phyloP scores from a whole-genome alignment of 2,797 vertebrate genomes.

The Thamnophis elegans region DNA sequence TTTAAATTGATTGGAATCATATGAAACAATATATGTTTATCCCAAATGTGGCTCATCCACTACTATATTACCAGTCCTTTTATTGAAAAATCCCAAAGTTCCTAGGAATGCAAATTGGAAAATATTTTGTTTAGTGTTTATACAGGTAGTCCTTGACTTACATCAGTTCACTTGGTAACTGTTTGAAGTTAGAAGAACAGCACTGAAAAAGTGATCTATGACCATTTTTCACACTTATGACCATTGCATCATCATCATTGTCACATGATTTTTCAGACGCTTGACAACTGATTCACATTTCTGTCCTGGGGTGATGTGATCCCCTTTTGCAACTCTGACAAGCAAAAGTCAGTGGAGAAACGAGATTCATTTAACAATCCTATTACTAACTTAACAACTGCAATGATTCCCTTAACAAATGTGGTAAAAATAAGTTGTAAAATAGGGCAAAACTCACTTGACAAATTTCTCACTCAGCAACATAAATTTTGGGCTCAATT shows the following conservation, averaged over 20 bases:
- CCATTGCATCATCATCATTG: not conserved
- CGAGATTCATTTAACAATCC: not conserved
- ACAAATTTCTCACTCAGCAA: not conserved
- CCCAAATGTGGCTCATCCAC: not conserved
- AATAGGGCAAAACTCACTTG: not conserved
- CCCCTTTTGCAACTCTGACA: not conserved
- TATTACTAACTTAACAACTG: not conserved
- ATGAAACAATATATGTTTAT: not conserved
- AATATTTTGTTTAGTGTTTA: not conserved
- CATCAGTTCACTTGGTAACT: not conserved
- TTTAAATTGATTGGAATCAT: not conserved
- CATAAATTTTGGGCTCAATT: not conserved
- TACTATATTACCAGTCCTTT: not conserved
- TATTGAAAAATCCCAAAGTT: not conserved
- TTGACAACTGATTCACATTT: not conserved
- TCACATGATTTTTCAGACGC: not conserved
- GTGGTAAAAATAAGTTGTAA: not conserved
- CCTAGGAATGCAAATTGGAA: not conserved
- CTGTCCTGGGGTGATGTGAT: not conserved
- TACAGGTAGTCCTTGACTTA: not conserved
- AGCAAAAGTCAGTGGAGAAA: not conserved
- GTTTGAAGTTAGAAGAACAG: not conserved
- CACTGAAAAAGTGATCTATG: not conserved
- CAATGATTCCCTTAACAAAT: not conserved
- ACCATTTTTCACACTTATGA: not conserved